Base-by-base conservation (phyloP, 2,888 invertebrate species). In the Furcula furcula region DNA sequence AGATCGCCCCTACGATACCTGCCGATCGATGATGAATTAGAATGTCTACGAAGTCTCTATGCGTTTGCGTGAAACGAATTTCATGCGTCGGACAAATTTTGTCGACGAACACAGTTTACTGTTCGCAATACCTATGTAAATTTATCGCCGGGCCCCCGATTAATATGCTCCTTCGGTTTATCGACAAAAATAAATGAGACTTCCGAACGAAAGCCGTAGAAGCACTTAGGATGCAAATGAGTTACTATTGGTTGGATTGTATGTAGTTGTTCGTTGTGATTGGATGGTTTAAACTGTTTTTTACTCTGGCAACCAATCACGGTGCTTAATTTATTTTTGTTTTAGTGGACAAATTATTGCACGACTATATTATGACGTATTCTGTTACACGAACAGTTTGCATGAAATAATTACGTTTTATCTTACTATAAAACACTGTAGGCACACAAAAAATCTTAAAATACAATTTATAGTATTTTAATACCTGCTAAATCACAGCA, bases 1-100 rank as follows among this genome's bases (percentile, higher is more conserved):
- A 78, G 87, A 88, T 85, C 74, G 68, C 46, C 54, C 45, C 46
- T 41, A 43, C 62, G 86, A 84, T 84, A 82, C 50, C 46, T 32
- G 42, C 53, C 72, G 64, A 78, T 75, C 68, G 72, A 64, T 73
- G 76, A 67, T 73, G 76, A 67, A 77, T 82, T 74, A 68, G 62
- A 79, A 79, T 79, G 59, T 61, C 61, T 60, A 56, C 58, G 52
- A 55, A 39, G 39, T 62, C 46, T 46, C 51, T 55, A 57, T 44
- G 48, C 46, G 60, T 58, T 70, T 61, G 65, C 75, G 66, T 72
- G 73, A 51, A 66, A 65, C 54, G 37, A 51, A 58, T 60, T 68
- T 61, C 73, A 73, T 77, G 73, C 50, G 55, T 46, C 47, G 44
- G 61, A 57, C 65, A 54, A 68, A 67, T 70, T 67, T 57, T 52